Evolutionary conservation across 1,140 invertebrate genomes (phyloP).

Genomic region (Chrysopa pallens): DNA sequence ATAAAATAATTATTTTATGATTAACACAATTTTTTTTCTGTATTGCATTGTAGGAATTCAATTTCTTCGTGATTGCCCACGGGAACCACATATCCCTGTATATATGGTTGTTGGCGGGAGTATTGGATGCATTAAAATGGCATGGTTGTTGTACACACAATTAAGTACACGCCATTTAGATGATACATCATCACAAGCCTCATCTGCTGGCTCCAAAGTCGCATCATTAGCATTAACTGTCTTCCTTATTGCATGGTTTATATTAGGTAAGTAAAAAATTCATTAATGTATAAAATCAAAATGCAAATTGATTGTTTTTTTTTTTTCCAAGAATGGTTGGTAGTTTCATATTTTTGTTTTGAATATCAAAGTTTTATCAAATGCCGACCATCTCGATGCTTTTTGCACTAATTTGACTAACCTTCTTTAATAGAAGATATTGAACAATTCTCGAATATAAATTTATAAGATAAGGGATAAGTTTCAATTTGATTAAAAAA

Average conservation of each 20-base stretch:
- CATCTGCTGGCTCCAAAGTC: constrained; percentile 27
- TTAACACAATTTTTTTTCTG: background rate
- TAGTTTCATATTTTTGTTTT: too few species aligned
- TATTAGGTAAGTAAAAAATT: constrained; percentile 16
- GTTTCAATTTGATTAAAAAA: too few species aligned
- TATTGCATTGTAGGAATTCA: constrained; percentile 43
- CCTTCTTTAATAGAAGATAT: too few species aligned
- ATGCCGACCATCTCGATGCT: too few species aligned
- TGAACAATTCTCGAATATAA: too few species aligned
- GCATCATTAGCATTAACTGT: constrained; percentile 35
- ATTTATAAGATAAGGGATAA: too few species aligned
- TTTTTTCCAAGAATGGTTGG: too few species aligned
- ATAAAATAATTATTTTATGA: background rate
- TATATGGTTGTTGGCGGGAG: constrained; percentile 69
- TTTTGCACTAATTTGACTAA: too few species aligned
- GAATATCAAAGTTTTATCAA: too few species aligned
- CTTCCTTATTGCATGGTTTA: constrained; percentile 58
- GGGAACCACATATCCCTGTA: constrained; percentile 57
- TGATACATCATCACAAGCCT: constrained; percentile 25
- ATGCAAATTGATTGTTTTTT: too few species aligned
- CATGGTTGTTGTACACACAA: constrained; percentile 49
- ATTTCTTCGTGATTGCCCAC: constrained; percentile 57
- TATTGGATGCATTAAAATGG: constrained; percentile 49
- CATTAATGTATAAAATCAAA: too few species aligned
- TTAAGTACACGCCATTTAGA: constrained; percentile 33